Evolutionary conservation across 2,797 vertebrate genomes (phyloP), one percentile per base, ranked within the genome.

Genomic region (Spinibarbus caldwelli): DNA sequence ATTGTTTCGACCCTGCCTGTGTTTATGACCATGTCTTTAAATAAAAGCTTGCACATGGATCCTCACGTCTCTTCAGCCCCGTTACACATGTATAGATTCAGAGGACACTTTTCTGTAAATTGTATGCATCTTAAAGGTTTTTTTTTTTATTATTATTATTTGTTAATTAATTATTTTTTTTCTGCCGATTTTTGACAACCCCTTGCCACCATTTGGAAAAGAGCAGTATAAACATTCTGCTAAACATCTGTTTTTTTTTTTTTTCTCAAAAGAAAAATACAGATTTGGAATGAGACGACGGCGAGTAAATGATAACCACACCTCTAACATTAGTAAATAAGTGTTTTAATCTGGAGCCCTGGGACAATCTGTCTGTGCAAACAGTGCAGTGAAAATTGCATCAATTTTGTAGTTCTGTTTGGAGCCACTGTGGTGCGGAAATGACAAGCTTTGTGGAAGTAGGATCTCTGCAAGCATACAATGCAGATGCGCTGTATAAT

Each of bases 401-500:
- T 77, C 2, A 19, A 9, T 52, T 52, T n/a, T 38, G 19, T 19
- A 29, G n/a, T 62, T 79, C 5, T 31, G 14, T 43, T 36, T 36
- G 73, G 29, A 76, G 47, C 73, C 73, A 36, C 17, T 23, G 49
- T 52, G 29, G 10, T 52, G 45, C 29, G 12, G 72, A 54, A 75
- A 78, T 62, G 4, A 31, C 54, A 79, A 79, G 52, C 57, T 26
- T 29, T 59, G 9, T 41, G 38, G 26, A 43, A 31, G 29, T 23
- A 17, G 7, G n/a, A 70, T 57, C 36, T 31, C 34, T 54, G 23
- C 64, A 57, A 78, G 26, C 7, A 29, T 11, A 45, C 75, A 84
- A 78, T 84, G 23, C 73, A 78, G 62, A 57, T 78, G 62, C 7
- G 21, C 29, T 29, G 64, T 78, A 41, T 70, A 29, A 78, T 84